Base-by-base conservation (phyloP, 2,113 vertebrate species). In the Carettochelys insculpta region DNA sequence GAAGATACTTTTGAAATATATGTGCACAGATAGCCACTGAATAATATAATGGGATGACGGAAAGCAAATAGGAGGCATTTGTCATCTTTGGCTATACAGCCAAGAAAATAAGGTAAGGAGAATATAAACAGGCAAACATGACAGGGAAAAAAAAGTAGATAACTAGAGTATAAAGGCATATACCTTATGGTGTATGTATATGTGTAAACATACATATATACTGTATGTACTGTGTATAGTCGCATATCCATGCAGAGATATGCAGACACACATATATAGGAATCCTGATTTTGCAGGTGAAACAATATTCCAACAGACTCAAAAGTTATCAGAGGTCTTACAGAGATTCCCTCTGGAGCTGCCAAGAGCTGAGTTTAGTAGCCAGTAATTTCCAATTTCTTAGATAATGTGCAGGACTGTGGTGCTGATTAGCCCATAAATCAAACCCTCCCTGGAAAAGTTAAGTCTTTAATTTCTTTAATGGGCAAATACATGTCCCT, bases 341-440 rank as follows among this genome's bases (percentile, higher is more conserved):
- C 96, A 97, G 97, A 97, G 97, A 96, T 96, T 96, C 92, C 95
- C 96, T 90, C 95, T 90, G 97, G 95, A 97, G 93, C 95, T 95
- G 94, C 92, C 88, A 86, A 97, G 90, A 94, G 90, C 94, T 93
- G 78, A 17, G 95, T 95, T 96, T 96, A 92, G 94, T 96, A 95
- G 90, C 92, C 96, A 97, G 96, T 95, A 97, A 97, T 98, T 98
- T 97, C 93, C 94, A 96, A 93, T 96, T 97, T 97, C 94, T 96
- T 97, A 96, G 94, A 97, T 97, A 97, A 96, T 95, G 56, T 96
- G 91, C 94, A 94, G 96, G 93, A 96, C 94, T 92, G 92, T 79
- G 78, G 84, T 94, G 89, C 80, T 96, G 96, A 97, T 97, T 98
- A 97, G 96, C 85, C 94, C 92, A 97, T 96, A 97, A 97, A 98